Conservation (phyloP, 2,113 vertebrate species). For the Tautogolabrus adspersus region DNA sequence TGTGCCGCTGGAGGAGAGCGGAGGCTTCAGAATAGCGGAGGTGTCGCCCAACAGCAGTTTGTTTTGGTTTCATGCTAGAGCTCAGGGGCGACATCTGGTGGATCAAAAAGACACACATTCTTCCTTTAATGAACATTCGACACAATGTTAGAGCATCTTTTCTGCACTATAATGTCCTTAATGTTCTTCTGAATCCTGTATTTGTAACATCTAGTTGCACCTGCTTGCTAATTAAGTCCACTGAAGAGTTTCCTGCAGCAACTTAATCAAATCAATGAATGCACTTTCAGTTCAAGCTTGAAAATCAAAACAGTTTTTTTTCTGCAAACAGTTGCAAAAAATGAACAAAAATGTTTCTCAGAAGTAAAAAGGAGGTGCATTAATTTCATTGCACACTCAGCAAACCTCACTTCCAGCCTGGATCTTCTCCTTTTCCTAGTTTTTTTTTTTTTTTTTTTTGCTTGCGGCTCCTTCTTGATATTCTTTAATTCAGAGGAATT, state of each 20-base stretch:
- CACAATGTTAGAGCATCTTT: neutral
- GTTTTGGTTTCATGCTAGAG: too few relatives aligned
- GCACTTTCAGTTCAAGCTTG: neutral
- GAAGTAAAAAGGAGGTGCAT: neutral
- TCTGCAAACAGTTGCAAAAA: neutral
- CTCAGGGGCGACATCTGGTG: too few relatives aligned
- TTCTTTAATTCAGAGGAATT: constrained; percentile 39
- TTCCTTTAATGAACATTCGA: too few relatives aligned
- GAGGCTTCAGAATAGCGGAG: too few relatives aligned
- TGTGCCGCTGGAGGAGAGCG: too few relatives aligned
- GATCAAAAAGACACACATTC: too few relatives aligned
- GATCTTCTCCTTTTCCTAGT: constrained; percentile 12
- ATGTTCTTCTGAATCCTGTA: neutral
- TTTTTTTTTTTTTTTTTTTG: constrained; percentile 5
- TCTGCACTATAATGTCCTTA: neutral
- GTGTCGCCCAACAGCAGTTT: too few relatives aligned
- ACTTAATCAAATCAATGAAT: neutral
- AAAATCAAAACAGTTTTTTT: neutral
- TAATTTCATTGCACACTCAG: constrained; percentile 42
- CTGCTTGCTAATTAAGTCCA: neutral
- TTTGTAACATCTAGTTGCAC: neutral
- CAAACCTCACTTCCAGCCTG: constrained; percentile 25
- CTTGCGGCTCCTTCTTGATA: constrained; percentile 30
- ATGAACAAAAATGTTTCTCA: neutral
- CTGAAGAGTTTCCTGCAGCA: neutral